Base-by-base conservation (phyloP, 2,888 invertebrate genomes). In the Drosophila kanekoi region DNA sequence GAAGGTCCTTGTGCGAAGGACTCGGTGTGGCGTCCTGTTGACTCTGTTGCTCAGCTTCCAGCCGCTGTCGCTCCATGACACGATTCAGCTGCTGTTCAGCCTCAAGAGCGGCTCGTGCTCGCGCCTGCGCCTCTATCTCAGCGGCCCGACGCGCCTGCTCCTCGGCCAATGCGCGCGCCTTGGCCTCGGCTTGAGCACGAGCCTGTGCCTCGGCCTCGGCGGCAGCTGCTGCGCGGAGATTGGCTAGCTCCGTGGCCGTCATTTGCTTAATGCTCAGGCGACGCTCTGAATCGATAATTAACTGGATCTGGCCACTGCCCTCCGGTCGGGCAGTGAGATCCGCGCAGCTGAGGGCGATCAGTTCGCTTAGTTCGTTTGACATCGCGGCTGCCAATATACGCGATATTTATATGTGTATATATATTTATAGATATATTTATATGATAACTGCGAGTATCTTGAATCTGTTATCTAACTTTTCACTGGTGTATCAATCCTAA, bases 181-280 rank as follows among this genome's bases (percentile, higher is more conserved):
- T 61, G 37, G 68, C 81, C 57, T 79, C 86, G 20, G 73, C 77
- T n/a, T 69, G 74, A 47, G 81, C 83, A 11, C 66, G 69, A 13
- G 79, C 51, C 18, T 69, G 75, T 3, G 75, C 74, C 62, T 89
- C 75, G 1, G 83, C 78, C 62, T 91, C 86, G n/a, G 86, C 91
- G 11, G 90, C 90, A 2, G 91, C 81, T n/a, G 84, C 79, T 0
- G 91, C 81, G 8, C 90, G 81, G 4, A 88, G 61, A 44, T 79
- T 78, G 8, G 74, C 66, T 65, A 91, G 60, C 35, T 91, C 91
- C 0, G 90, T 91, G 68, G 90, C 90, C 6, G 91, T 91, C 91
- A 91, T 91, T 67, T 91, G 90, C 81, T 90, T 90, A 28, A 91
- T 90, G 73, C 90, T 91, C n/a, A 91, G 73, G 20, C 91, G 90